Base-by-base conservation (phyloP, 2,113 vertebrate genomes). In the Turdus rufiventris region DNA sequence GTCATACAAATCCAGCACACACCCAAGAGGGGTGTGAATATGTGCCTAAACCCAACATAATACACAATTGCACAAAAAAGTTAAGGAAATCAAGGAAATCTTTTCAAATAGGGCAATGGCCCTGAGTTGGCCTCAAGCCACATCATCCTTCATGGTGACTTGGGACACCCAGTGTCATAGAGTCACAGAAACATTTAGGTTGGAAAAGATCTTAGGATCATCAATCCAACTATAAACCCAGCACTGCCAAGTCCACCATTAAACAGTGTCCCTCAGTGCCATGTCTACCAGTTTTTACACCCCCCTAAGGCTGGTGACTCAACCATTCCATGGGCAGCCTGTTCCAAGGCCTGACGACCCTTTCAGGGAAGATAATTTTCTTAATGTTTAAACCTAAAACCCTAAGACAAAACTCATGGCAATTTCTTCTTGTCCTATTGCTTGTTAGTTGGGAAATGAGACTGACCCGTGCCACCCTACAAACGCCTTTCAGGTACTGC, bases 241-340 rank as follows among this genome's bases (percentile, higher is more conserved):
- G 18, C 18, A 19, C 23, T 42, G 12, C 47, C 36, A 53, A 42
- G 19, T 42, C 26, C 9, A 40, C 14, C 38, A 34, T 3, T 43
- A 43, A 73, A 34, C 0, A 0, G 2, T 15, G 10, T 47, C 14
- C 9, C 14, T 67, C 33, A 47, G 33, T 8, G 12, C 15, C 14
- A 10, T 0, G 2, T 34, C 45, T 54, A 14, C 4, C 3, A 9
- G 31, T 6, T n/a, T 45, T 40, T 43, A 21, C 19, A 54, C 5
- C 3, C 5, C 5, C 9, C 2, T 29, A 54, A 4, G 11, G 13
- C 1, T 34, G 10, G 12, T 31, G 31, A 25, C 5, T 24, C 10
- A 4, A 20, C 9, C 2, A 20, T 45, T 86, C 51, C 17, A 8
- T 38, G 17, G 17, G 19, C 23, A 74, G 31, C n/a, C 8, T 65